Conservation (phyloP, 2,888 invertebrate species). For the Mamestra brassicae region DNA sequence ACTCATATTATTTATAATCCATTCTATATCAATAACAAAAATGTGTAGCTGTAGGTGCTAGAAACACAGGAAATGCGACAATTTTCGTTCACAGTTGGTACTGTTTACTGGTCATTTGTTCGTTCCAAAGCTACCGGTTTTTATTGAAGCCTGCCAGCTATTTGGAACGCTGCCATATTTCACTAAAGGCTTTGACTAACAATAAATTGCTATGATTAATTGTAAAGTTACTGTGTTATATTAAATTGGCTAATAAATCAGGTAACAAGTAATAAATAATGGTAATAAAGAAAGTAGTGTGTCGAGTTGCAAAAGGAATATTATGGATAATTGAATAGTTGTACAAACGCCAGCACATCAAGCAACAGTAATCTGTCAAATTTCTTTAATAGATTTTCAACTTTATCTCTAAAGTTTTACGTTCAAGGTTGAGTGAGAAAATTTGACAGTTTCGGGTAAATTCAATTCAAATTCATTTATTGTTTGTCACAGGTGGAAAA, state of each 20-base stretch:
- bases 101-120: conserved; percentile 36
- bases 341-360: too few species aligned
- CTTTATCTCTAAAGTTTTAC: too few species aligned
- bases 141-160: conserved; percentile 30
- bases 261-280: not conserved
- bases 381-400: too few species aligned
- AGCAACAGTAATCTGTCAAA: too few species aligned
- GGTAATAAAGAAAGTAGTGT: not conserved
- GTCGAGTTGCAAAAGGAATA: too few species aligned
- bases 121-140: conserved; percentile 18
- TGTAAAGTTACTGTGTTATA: conserved; percentile 4
- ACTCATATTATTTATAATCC: too few species aligned
- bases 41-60: not conserved
- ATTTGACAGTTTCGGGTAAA: too few species aligned
- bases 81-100: conserved; percentile 10
- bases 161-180: conserved; percentile 49
- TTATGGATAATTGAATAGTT: too few species aligned
- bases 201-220: conserved; percentile 7
- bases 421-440: too few species aligned
- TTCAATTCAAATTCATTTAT: too few species aligned
- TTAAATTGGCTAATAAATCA: not conserved
- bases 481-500: too few species aligned
- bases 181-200: conserved; percentile 7
- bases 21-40: not conserved
- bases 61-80: conserved; percentile 14